These are phyloP conservation scores for Scaptomyza polygonia DNA, from an alignment of 2,888 invertebrate species.

Conservation along the genomic window DNA sequence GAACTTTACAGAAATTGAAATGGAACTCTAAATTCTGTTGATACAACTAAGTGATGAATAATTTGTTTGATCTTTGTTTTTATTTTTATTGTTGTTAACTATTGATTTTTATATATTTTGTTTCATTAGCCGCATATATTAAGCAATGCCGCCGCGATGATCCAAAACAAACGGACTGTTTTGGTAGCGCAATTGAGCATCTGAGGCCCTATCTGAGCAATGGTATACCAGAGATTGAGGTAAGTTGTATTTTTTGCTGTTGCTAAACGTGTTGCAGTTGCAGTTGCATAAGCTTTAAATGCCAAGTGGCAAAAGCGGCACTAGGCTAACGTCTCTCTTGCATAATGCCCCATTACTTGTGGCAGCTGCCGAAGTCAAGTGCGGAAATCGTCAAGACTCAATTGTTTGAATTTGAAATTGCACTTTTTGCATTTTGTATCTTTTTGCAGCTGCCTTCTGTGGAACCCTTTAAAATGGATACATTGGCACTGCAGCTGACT, in stretches of 20 bases:
- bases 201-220: slow-evolving; percentile 86
- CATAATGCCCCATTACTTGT: slow-evolving; percentile 34
- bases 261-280: slow-evolving; percentile 58
- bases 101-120: slow-evolving; percentile 9
- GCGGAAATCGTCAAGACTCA: slow-evolving; percentile 41
- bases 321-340: slow-evolving; percentile 48
- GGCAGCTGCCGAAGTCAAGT: slow-evolving; percentile 30
- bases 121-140: slow-evolving; percentile 85
- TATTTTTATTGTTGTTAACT: neutral
- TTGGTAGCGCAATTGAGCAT: slow-evolving; percentile 86
- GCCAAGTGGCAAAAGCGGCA: slow-evolving; percentile 30
- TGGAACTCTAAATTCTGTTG: slow-evolving; percentile 25
- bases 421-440: slow-evolving; percentile 2
- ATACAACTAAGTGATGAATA: slow-evolving; percentile 30
- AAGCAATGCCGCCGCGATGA: slow-evolving; percentile 88
- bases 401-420: slow-evolving; percentile 6
- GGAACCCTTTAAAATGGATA: slow-evolving; percentile 88
- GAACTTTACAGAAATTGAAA: slow-evolving; percentile 60
- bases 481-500: slow-evolving; percentile 86
- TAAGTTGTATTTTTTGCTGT: slow-evolving; percentile 51
- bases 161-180: slow-evolving; percentile 86
- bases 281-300: slow-evolving; percentile 53
- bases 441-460: slow-evolving; percentile 86
- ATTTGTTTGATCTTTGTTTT: too few relatives aligned
- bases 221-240: slow-evolving; percentile 88